These are phyloP conservation scores for Hoplodrina blanda DNA, from an alignment of 2,888 invertebrate species.

Conservation along the genomic window DNA sequence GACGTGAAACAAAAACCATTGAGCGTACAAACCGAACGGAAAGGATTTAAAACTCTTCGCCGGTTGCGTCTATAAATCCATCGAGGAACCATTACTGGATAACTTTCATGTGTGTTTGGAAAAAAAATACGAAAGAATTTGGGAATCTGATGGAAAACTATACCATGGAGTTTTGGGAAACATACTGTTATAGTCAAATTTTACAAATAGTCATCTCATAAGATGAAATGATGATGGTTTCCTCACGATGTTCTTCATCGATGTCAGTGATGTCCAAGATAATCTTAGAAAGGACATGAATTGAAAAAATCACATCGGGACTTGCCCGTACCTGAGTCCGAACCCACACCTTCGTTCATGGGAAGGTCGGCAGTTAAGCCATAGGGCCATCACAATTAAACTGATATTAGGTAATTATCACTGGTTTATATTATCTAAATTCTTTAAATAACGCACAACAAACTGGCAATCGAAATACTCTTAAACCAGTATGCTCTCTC, in stretches of 20 bases:
- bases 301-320: too few species aligned
- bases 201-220: not conserved
- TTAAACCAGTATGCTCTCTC: not conserved
- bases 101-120: constrained; percentile 48
- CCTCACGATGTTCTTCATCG: too few species aligned
- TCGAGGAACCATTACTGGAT: constrained; percentile 55
- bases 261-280: too few species aligned
- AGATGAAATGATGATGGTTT: not conserved
- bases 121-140: constrained; percentile 20
- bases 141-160: constrained; percentile 36
- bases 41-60: constrained; percentile 75
- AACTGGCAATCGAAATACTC: not conserved
- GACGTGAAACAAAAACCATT: constrained; percentile 70
- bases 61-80: constrained; percentile 76
- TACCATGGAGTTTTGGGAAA: not conserved
- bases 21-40: constrained; percentile 58
- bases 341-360: too few species aligned
- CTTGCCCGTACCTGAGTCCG: too few species aligned
- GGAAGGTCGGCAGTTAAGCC: too few species aligned
- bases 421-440: not conserved
- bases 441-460: not conserved
- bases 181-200: constrained; percentile 1
- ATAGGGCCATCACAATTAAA: too few species aligned
- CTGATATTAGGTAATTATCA: not conserved
- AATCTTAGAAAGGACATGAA: too few species aligned